These are phyloP conservation scores for Sanderia malayensis DNA, from an alignment of 30 jellyfish, hydroid and myxozoan genomes.

Conservation along the genomic window DNA sequence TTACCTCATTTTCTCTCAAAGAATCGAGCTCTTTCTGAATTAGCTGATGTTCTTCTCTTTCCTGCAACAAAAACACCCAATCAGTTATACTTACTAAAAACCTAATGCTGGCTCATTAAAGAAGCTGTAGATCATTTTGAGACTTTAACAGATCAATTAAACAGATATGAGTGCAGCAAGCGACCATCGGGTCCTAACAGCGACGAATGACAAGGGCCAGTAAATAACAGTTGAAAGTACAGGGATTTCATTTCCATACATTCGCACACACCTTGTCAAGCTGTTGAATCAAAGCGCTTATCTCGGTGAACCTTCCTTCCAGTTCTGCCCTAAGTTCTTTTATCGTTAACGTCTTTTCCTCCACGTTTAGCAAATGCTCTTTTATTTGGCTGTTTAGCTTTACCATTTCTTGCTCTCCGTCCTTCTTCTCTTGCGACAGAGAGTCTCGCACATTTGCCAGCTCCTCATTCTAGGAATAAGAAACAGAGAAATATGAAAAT, in stretches of 20 bases:
- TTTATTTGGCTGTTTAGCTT: background rate
- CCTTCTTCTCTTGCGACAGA: slow-evolving; percentile 3
- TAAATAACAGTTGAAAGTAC: too few species aligned
- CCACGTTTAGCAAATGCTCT: background rate
- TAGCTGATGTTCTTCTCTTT: slow-evolving; percentile 9
- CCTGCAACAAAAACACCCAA: slow-evolving; percentile 6
- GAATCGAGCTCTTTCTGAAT: slow-evolving; percentile 24
- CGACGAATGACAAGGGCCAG: too few species aligned
- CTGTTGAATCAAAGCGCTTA: background rate
- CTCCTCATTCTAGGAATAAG: background rate
- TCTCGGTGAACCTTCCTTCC: background rate
- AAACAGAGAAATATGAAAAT: too few species aligned
- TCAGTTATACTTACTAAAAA: too few species aligned
- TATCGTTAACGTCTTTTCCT: background rate
- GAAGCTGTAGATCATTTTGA: too few species aligned
- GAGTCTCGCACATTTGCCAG: background rate
- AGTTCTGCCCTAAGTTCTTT: background rate
- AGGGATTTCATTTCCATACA: too few species aligned
- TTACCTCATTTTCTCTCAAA: slow-evolving; percentile 51
- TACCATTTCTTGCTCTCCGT: background rate
- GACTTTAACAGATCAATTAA: too few species aligned
- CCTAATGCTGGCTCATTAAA: too few species aligned
- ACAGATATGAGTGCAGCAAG: too few species aligned
- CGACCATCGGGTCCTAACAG: too few species aligned
- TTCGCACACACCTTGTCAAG: slow-evolving; percentile 7